Evolutionary conservation across 2,888 invertebrate genomes (phyloP).

Genomic region (Girardia tigrina): DNA sequence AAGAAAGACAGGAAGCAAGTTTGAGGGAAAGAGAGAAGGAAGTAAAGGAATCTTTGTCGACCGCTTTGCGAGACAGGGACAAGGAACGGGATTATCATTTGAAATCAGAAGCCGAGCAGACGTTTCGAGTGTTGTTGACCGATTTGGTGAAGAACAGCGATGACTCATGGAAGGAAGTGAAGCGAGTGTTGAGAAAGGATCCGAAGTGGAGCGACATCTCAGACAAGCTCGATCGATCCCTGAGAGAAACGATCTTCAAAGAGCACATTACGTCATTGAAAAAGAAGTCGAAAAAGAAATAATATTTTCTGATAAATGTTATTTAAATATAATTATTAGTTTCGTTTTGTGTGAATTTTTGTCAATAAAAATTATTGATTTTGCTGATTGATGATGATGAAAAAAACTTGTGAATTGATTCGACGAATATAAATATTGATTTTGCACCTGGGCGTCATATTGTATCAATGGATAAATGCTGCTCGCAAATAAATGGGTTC

Average conservation of each 20-base stretch:
- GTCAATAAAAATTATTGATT: too few relatives aligned
- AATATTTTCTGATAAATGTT: slow-evolving; percentile 1
- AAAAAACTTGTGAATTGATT: too few relatives aligned
- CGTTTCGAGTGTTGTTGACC: slow-evolving; percentile 81
- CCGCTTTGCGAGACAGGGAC: slow-evolving; percentile 80
- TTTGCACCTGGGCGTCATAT: too few relatives aligned
- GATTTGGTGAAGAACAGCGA: slow-evolving; percentile 85
- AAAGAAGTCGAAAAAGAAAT: slow-evolving; percentile 53
- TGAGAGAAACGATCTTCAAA: slow-evolving; percentile 79
- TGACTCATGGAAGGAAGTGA: slow-evolving; percentile 83
- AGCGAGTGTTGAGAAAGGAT: slow-evolving; percentile 80
- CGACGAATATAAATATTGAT: too few relatives aligned
- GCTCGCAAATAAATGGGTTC: too few relatives aligned
- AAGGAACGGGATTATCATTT: slow-evolving; percentile 93
- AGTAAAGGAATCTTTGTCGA: slow-evolving; percentile 76
- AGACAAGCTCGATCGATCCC: slow-evolving; percentile 72
- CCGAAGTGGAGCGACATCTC: slow-evolving; percentile 73
- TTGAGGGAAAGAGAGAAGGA: slow-evolving; percentile 82
- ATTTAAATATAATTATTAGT: slow-evolving; percentile 23
- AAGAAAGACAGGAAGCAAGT: slow-evolving; percentile 70
- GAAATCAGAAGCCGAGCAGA: slow-evolving; percentile 82
- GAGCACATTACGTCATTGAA: slow-evolving; percentile 72
- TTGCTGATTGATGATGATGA: too few relatives aligned
- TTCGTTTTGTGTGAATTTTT: too few relatives aligned
- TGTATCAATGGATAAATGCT: too few relatives aligned